Percentiles rank a stretch among this genome's conserved stretches.
phyloP scores from a whole-genome alignment of 1,140 invertebrate genomes.

The Leptinotarsa defecta region DNA sequence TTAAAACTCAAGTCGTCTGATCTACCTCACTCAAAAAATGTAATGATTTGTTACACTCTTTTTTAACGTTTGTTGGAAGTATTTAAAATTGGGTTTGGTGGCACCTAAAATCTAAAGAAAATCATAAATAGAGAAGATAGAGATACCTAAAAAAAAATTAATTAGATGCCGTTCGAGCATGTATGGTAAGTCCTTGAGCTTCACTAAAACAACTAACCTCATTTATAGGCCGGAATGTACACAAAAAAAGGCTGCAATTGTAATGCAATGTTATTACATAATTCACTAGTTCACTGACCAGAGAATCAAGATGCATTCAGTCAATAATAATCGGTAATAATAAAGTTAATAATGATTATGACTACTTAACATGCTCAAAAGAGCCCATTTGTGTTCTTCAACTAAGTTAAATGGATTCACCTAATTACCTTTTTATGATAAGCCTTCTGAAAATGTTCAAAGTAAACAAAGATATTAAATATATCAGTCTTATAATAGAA shows the following conservation, averaged over 20 bases:
- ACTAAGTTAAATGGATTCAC: neutral
- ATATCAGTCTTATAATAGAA: too few relatives aligned
- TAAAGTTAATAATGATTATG: neutral
- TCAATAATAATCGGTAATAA: neutral
- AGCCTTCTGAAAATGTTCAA: too few relatives aligned
- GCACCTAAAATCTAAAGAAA: constrained; percentile 2
- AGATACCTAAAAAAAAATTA: neutral
- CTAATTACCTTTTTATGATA: neutral
- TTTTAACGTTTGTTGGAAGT: neutral
- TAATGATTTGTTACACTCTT: too few relatives aligned
- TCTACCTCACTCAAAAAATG: too few relatives aligned
- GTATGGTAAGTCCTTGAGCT: constrained; percentile 13
- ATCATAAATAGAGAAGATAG: neutral
- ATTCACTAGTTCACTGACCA: neutral
- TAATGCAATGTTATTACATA: neutral
- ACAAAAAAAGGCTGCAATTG: constrained; percentile 6
- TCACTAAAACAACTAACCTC: constrained; percentile 14
- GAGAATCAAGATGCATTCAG: neutral
- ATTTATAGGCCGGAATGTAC: neutral
- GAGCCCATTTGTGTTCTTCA: neutral
- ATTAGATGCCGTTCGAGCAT: constrained; percentile 11
- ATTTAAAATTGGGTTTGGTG: neutral
- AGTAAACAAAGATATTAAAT: too few relatives aligned
- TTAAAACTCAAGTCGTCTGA: too few relatives aligned
- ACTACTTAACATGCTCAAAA: neutral